Evolutionary conservation across 2,888 invertebrate genomes (phyloP).

Genomic region (Campoplex nolae): DNA sequence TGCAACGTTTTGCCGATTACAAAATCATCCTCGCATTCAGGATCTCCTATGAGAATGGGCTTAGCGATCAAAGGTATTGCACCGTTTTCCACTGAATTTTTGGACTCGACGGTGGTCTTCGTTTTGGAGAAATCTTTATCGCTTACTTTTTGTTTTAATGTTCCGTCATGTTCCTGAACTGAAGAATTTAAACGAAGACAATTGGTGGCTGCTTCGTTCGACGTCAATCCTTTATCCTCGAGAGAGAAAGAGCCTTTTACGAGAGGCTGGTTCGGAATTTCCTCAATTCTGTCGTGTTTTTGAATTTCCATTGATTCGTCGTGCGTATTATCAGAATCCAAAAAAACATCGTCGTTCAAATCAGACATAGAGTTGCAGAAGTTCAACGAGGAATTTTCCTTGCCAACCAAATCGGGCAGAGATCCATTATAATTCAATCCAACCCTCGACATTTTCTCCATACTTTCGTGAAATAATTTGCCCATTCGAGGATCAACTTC

Average conservation of each 20-base stretch:
- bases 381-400: not conserved
- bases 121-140: not conserved
- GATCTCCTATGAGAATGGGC: conserved; percentile 60
- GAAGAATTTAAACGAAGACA: conserved; percentile 52
- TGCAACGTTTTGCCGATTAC: conserved; percentile 53
- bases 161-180: not conserved
- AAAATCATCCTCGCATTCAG: conserved; percentile 49
- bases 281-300: not conserved
- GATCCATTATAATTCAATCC: conserved; percentile 64
- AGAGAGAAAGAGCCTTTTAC: not conserved
- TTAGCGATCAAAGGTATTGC: conserved; percentile 44
- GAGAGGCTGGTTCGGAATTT: not conserved
- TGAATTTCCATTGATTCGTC: not conserved
- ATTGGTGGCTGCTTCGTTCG: conserved; percentile 61
- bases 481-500: conserved; percentile 80
- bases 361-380: not conserved
- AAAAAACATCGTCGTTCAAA: not conserved
- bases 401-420: conserved; percentile 52
- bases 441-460: conserved; percentile 70
- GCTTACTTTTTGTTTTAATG: not conserved
- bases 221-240: conserved; percentile 48
- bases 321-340: not conserved
- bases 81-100: not conserved
- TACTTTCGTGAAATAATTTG: conserved; percentile 72
- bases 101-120: not conserved